Base-by-base conservation (phyloP, 1,140 invertebrate species). In the Papilio xuthus region DNA sequence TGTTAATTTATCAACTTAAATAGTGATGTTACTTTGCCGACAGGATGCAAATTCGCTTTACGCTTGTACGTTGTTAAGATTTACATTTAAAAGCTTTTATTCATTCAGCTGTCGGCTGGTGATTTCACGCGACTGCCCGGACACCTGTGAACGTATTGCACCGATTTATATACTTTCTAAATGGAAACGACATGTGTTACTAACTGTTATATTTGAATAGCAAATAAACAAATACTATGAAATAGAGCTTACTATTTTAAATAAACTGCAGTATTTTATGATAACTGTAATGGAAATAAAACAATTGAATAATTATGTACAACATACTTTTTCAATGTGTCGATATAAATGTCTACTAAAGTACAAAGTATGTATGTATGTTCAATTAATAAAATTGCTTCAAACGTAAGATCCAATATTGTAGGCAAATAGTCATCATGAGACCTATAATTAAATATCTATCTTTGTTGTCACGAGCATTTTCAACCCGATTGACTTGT, bases 21-120 rank as follows among this genome's bases (percentile, higher is more conserved):
- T 67, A 60, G 56, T 60, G 56, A 67, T 67, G 23, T 67, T 67
- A 60, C 56, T 13, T 60, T 60, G 10, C 56, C 10, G 20, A 67
- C 60, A 67, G 60, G 8, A 67, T 67, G 60, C 60, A 67, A 67
- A 67, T 67, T 67, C 60, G 13, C 32, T 67, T 67, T 28, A 28
- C 60, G 60, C 12, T 67, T 67, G 60, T 67, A 67, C 23, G 23
- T 63, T 67, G 60, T 67, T 67, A 67, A 67, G 60, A 67, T 67
- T 67, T 67, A 67, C 60, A 67, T 67, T 67, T 67, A 67, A 67
- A 67, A 18, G 60, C 26, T 18, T 67, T 67, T 28, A 67, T 67
- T 67, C 60, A 63, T 63, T 67, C 60, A 1, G 60, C 12, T 67
- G 60, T 67, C 60, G 60, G 60, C 60, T 67, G 60, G 26, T 67